Percentiles rank a stretch among this genome's conserved stretches.
Evolutionary conservation across 2,888 invertebrate genomes (phyloP).

Genomic region (Eurytoma adleriae): DNA sequence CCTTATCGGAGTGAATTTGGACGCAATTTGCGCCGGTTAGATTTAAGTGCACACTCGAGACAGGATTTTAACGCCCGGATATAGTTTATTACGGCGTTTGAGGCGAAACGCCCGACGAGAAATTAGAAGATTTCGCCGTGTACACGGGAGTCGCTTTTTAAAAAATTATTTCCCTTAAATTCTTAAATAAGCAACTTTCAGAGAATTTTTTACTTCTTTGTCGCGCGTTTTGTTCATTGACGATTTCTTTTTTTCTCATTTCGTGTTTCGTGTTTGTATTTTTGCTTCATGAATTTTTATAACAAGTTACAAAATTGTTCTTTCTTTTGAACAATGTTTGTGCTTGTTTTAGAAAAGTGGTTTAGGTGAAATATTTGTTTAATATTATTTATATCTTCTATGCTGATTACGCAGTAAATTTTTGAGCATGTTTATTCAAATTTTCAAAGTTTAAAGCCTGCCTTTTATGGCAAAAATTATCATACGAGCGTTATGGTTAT

Average conservation of each 20-base stretch:
- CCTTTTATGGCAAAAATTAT: slow-evolving; percentile 36
- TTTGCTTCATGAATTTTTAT: neutral
- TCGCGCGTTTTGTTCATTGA: no score
- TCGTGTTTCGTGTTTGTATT: neutral
- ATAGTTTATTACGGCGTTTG: neutral
- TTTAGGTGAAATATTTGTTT: neutral
- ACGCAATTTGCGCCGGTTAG: slow-evolving; percentile 36
- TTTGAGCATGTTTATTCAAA: slow-evolving; percentile 12
- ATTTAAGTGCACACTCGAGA: slow-evolving; percentile 46
- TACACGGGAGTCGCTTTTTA: neutral
- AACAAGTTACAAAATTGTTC: neutral
- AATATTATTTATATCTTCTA: neutral
- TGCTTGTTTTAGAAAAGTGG: neutral
- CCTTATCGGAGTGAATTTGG: slow-evolving; percentile 44
- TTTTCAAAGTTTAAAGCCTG: slow-evolving; percentile 26
- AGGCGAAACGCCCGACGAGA: neutral
- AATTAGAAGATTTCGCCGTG: neutral
- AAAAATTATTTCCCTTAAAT: neutral
- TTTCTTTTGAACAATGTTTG: neutral
- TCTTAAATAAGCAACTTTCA: no score
- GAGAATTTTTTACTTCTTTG: no score
- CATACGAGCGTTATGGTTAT: slow-evolving; percentile 40
- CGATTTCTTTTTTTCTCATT: neutral
- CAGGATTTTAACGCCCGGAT: slow-evolving; percentile 15
- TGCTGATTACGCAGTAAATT: no score